Base-by-base conservation (phyloP, 2,113 vertebrate species). In the Neogobius melanostomus region DNA sequence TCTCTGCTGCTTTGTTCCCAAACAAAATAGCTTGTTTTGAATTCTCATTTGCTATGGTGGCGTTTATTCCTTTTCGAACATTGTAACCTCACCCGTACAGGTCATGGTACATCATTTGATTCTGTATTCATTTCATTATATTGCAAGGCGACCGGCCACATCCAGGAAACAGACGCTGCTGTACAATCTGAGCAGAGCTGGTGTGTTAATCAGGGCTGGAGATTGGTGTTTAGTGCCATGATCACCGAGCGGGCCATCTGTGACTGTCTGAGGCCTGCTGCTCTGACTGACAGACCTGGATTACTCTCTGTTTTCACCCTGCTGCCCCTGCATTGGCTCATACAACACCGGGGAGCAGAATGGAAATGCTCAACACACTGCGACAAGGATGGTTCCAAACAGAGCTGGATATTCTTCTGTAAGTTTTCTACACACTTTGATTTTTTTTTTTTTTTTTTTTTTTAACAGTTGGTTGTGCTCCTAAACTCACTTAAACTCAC, bases 231-330 rank as follows among this genome's bases (percentile, higher is more conserved):
- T 78, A 54, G 51, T 86, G 87, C 81, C 88, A 85, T 75, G 69
- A 89, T 90, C 70, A 42, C 86, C 60, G 77, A 84, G 89, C 16
- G 65, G 68, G 74, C 91, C 92, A 93, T 94, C 92, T 93, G 92
- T 89, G 87, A 67, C 52, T 11, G 67, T 74, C 72, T 10, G 80
- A 86, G 68, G 78, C 79, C 61, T 71, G 65, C 66, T 65, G 75
- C 87, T 62, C 75, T 82, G 83, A 67, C 81, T 68, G 81, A 82
- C 77, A 71, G 76, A 75, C 73, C 74, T 71, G 70, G 75, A 81
- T 53, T 36, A 57, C 67, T 59, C 80, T 76, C 69, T 85, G 28
- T 12, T 59, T 8, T 15, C 16, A 69, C 11, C 45, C 45, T 16
- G n/a, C n/a, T 46, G 44, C 44, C 46, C 62, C n/a, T 21, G 45